Percentiles rank a stretch among this genome's conserved stretches.
Conservation (phyloP, 1,140 invertebrate genomes). For the Aphaenogaster floridana region DNA sequence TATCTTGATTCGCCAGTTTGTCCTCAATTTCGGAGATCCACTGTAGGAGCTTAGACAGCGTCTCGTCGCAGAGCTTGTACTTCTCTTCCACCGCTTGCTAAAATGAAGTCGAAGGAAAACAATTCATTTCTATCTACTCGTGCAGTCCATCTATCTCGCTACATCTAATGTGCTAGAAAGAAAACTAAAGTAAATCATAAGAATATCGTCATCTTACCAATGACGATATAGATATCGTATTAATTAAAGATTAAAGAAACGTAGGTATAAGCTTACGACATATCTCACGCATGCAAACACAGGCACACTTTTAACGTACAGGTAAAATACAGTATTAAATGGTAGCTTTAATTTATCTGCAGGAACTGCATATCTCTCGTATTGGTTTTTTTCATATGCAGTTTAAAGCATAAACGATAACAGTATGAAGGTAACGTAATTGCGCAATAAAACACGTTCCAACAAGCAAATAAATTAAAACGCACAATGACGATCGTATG, state of each 20-base stretch:
- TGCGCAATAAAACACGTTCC: constrained; percentile 66
- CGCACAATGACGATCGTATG: constrained; percentile 55
- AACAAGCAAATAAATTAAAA: constrained; percentile 70
- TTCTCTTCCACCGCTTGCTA: constrained; percentile 98
- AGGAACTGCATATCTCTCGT: constrained; percentile 81
- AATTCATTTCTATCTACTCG: constrained; percentile 57
- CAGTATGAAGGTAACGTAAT: constrained; percentile 65
- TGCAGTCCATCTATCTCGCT: constrained; percentile 2
- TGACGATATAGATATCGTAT: constrained; percentile 70
- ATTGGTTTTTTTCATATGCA: constrained; percentile 82
- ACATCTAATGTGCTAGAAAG: constrained; percentile 60
- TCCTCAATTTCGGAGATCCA: constrained; percentile 96
- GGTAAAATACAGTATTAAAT: constrained; percentile 80
- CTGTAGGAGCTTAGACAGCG: constrained; percentile 93
- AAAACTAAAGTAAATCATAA: constrained; percentile 38
- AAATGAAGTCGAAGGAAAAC: constrained; percentile 65
- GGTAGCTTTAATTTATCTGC: constrained; percentile 84
- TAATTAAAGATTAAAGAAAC: constrained; percentile 69
- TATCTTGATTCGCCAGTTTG: constrained; percentile 94
- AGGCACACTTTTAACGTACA: constrained; percentile 83
- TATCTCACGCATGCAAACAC: constrained; percentile 86
- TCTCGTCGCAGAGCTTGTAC: constrained; percentile 96
- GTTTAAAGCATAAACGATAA: constrained; percentile 76
- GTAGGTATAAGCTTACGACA: constrained; percentile 80
- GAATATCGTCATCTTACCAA: constrained; percentile 82